A percentile compares a stretch with the other conserved stretches of the same genome.
Conservation (phyloP, 2,113 vertebrate species). For the Gobius niger region DNA sequence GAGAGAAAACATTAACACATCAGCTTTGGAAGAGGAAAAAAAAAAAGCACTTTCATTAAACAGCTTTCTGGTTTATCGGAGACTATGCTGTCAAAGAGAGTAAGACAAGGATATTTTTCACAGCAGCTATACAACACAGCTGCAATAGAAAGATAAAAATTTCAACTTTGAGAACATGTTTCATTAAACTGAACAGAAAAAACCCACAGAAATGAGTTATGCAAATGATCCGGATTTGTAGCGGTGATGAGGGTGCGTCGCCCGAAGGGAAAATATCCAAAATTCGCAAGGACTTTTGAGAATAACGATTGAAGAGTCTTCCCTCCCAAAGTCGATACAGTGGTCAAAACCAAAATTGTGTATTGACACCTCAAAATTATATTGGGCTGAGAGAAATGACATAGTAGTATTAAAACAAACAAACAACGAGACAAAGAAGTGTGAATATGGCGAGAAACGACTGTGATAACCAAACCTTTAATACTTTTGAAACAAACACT, state of each 20-base stretch:
- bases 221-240: conserved; percentile 41
- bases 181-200: conserved; percentile 37
- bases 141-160: conserved; percentile 26
- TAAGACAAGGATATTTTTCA: conserved; percentile 25
- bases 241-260: conserved; percentile 23
- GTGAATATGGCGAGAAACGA: too few relatives aligned
- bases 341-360: too few relatives aligned
- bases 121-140: conserved; percentile 23
- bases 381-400: too few relatives aligned
- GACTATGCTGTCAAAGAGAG: conserved; percentile 27
- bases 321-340: conserved; percentile 25
- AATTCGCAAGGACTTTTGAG: conserved; percentile 58
- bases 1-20: conserved; percentile 35
- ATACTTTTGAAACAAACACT: too few relatives aligned
- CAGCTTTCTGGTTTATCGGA: conserved; percentile 43
- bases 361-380: too few relatives aligned
- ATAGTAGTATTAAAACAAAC: too few relatives aligned
- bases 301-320: conserved; percentile 40
- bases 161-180: conserved; percentile 28
- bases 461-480: too few relatives aligned
- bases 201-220: conserved; percentile 35
- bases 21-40: conserved; percentile 31
- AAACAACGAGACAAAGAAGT: too few relatives aligned
- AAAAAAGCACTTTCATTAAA: conserved; percentile 37
- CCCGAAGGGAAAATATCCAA: conserved; percentile 50